phyloP scores from a whole-genome alignment of 1,140 invertebrate genomes.

The Phymastichus coffea region DNA sequence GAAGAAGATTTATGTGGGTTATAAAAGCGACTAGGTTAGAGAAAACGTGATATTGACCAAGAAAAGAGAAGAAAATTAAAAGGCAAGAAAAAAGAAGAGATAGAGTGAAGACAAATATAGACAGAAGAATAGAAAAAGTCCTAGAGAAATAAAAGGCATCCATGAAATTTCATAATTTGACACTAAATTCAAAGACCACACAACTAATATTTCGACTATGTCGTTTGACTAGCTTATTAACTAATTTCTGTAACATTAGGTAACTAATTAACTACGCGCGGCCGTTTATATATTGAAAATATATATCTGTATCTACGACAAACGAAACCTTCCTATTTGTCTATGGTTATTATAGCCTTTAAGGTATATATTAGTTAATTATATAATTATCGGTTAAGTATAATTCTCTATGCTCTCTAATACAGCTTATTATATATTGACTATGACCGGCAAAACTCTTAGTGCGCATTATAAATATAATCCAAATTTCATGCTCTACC shows the following conservation, averaged over 20 bases:
- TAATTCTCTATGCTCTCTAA: conserved; percentile 52
- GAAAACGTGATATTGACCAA: conserved; percentile 28
- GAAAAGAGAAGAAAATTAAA: conserved; percentile 30
- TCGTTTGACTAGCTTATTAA: conserved; percentile 52
- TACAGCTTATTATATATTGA: conserved; percentile 54
- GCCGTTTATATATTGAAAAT: conserved; percentile 33
- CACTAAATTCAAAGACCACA: conserved; percentile 57
- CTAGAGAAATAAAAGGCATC: conserved; percentile 51
- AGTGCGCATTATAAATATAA: too few species aligned
- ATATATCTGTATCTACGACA: conserved; percentile 54
- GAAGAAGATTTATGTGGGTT: conserved; percentile 17
- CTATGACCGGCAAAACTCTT: conserved; percentile 46
- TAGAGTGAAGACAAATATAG: conserved; percentile 6
- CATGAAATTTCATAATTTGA: conserved; percentile 66
- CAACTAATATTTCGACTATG: conserved; percentile 55
- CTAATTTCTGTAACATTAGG: conserved; percentile 45
- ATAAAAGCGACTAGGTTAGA: conserved; percentile 31
- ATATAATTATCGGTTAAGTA: conserved; percentile 47
- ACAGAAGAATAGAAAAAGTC: conserved; percentile 34
- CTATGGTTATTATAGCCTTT: conserved; percentile 55
- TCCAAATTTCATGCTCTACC: too few species aligned
- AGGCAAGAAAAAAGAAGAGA: conserved; percentile 40
- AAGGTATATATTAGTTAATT: conserved; percentile 54
- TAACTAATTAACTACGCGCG: conserved; percentile 53
- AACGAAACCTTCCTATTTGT: conserved; percentile 54